Evolutionary conservation across 2,797 vertebrate species (phyloP).

Genomic region (Taenioides sp.): DNA sequence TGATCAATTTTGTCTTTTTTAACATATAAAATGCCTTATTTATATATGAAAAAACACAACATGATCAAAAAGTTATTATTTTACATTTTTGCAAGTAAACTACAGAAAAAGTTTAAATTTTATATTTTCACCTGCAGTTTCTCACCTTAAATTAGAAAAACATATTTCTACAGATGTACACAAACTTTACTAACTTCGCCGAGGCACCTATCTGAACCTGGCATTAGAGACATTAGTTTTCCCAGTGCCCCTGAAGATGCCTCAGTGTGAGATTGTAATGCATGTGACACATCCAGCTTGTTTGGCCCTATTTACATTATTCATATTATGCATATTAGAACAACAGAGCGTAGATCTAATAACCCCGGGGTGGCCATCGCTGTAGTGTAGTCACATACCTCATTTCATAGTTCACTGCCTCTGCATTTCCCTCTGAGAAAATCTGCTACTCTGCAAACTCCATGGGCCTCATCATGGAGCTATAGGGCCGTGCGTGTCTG

Average conservation of each 20-base stretch:
- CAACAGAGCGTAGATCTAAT: conserved; percentile 15
- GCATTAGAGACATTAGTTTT: background rate
- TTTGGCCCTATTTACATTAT: conserved; percentile 14
- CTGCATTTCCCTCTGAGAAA: conserved; percentile 70
- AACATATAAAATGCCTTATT: too few relatives aligned
- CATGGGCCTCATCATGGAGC: conserved; percentile 66
- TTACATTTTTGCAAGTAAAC: too few relatives aligned
- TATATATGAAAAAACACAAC: too few relatives aligned
- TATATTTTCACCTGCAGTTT: too few relatives aligned
- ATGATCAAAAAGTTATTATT: too few relatives aligned
- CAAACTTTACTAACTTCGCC: background rate
- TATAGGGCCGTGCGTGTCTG: conserved; percentile 82
- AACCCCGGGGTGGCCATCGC: conserved; percentile 1
- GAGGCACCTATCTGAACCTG: background rate
- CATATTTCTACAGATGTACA: background rate
- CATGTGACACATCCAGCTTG: conserved; percentile 10
- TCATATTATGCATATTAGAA: conserved; percentile 14
- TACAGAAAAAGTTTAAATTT: too few relatives aligned
- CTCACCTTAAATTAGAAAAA: background rate
- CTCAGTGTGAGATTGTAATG: background rate
- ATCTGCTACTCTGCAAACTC: background rate
- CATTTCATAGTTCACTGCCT: conserved; percentile 31
- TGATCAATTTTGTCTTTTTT: too few relatives aligned
- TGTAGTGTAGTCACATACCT: conserved; percentile 11
- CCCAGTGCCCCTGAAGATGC: background rate